Conservation (phyloP, 1,140 invertebrate genomes). For the Metopolophium dirhodum region DNA sequence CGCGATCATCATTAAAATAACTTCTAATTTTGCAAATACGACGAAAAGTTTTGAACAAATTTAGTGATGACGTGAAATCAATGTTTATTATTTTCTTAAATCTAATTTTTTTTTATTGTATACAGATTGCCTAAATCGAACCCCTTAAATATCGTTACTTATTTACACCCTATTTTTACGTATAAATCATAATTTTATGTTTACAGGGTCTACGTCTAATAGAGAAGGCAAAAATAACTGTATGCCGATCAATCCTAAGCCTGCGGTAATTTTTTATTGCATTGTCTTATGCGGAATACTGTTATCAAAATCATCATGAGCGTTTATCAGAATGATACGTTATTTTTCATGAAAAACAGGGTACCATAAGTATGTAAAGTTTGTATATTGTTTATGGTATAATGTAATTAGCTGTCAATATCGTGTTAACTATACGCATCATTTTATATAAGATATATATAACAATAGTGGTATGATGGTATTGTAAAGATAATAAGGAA, state of each 20-base stretch:
- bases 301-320: background rate
- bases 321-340: background rate
- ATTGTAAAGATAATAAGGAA: background rate
- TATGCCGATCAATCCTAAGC: background rate
- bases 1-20: too few species aligned
- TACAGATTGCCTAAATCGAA: background rate
- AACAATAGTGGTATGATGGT: background rate
- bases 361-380: background rate
- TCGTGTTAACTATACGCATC: background rate
- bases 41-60: background rate
- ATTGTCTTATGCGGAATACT: background rate
- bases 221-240: background rate
- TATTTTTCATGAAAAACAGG: constrained; percentile 32
- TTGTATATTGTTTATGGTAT: background rate
- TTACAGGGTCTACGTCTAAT: background rate
- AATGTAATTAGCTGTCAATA: background rate
- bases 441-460: background rate
- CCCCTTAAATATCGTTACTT: background rate
- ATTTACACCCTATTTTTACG: too few species aligned
- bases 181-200: background rate
- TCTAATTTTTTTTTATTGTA: background rate
- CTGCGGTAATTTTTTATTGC: background rate
- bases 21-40: background rate
- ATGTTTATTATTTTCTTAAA: background rate
- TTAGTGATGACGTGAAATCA: background rate